Conservation (phyloP, 2,888 invertebrate genomes). For the Cerceris rybyensis region DNA sequence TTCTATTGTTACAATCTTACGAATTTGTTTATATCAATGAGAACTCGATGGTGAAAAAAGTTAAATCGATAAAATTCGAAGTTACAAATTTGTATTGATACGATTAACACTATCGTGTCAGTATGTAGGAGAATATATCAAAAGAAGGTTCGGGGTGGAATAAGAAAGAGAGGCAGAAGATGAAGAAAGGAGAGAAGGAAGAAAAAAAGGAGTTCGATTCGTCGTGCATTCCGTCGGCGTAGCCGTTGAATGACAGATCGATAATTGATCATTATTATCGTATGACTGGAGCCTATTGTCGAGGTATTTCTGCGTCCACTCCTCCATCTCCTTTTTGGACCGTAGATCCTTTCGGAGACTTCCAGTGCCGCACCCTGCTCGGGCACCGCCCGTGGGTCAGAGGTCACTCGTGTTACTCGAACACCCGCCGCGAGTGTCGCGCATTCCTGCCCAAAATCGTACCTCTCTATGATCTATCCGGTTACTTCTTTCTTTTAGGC, state of each 20-base stretch:
- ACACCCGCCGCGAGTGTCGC: conserved; percentile 80
- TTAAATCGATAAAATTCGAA: neutral
- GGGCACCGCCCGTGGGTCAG: conserved; percentile 71
- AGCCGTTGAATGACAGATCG: conserved; percentile 79
- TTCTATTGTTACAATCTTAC: neutral
- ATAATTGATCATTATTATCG: conserved; percentile 81
- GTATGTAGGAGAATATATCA: conserved; percentile 3
- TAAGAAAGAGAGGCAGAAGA: conserved; percentile 41
- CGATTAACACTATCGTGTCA: neutral
- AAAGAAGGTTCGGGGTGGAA: conserved; percentile 41
- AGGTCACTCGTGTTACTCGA: conserved; percentile 73
- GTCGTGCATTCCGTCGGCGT: conserved; percentile 77
- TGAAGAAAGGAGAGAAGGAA: conserved; percentile 41
- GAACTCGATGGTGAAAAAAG: neutral
- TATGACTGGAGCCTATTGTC: conserved; percentile 76
- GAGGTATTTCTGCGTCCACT: conserved; percentile 61
- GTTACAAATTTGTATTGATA: neutral
- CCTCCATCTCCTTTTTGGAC: conserved; percentile 65
- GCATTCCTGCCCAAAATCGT: conserved; percentile 67
- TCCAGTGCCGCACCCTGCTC: conserved; percentile 75
- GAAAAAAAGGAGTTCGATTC: conserved; percentile 73
- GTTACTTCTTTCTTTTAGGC: conserved; percentile 14
- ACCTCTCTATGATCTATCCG: conserved; percentile 28
- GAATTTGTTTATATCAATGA: neutral
- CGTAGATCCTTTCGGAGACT: conserved; percentile 66